A percentile compares a stretch with the other conserved stretches of the same genome.
phyloP scores from a whole-genome alignment of 2,888 invertebrate species.

The Stegophylla sp. region DNA sequence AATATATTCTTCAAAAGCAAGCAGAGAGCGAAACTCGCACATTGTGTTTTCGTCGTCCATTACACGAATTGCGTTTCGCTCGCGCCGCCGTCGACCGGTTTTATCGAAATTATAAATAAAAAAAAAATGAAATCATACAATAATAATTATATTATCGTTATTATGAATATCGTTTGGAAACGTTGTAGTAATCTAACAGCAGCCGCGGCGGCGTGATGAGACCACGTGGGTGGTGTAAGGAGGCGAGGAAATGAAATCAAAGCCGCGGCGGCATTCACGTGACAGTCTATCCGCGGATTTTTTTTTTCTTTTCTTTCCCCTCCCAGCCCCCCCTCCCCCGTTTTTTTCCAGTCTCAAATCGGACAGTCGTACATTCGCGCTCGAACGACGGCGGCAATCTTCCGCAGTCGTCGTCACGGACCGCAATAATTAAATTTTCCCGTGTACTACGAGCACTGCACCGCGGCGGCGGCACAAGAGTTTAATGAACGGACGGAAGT shows the following conservation, averaged over 20 bases:
- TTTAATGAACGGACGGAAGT: constrained; percentile 40
- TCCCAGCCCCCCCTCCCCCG: not conserved
- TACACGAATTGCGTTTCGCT: constrained; percentile 32
- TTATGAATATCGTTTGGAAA: too few relatives aligned
- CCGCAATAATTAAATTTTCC: constrained; percentile 31
- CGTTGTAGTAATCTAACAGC: too few relatives aligned
- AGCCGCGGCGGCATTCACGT: not conserved
- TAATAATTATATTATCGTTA: constrained; percentile 9
- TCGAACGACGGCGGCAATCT: not conserved
- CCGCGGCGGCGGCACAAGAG: too few relatives aligned
- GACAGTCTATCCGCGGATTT: too few relatives aligned
- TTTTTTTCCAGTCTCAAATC: not conserved
- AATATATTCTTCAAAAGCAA: constrained; percentile 15
- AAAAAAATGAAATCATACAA: too few relatives aligned
- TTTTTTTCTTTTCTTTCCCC: too few relatives aligned
- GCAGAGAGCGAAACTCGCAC: not conserved
- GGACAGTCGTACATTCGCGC: constrained; percentile 6
- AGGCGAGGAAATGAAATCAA: not conserved
- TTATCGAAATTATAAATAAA: constrained; percentile 27
- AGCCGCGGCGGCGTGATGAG: not conserved
- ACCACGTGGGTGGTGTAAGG: not conserved
- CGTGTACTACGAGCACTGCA: constrained; percentile 25
- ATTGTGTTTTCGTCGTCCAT: constrained; percentile 34
- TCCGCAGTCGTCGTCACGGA: not conserved
- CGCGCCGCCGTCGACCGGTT: constrained; percentile 6